Conservation (phyloP, 2,113 vertebrate genomes). For the Perca schrenkii region DNA sequence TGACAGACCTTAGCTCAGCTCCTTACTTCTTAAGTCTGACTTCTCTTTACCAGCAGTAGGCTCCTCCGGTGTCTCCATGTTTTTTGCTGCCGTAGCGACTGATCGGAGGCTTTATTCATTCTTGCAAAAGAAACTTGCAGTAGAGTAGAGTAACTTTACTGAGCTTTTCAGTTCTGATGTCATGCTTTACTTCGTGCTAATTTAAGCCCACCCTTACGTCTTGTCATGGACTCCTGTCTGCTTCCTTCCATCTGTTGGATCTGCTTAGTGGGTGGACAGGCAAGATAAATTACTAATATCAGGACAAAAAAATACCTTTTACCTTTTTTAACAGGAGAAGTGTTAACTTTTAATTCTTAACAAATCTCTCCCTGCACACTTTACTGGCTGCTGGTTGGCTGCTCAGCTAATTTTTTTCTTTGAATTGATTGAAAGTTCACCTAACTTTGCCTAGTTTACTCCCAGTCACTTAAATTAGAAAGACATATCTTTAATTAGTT, state of each 20-base stretch:
- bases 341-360: background rate
- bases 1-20: background rate
- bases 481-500: no score
- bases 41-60: background rate
- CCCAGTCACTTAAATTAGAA: background rate
- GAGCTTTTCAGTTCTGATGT: conserved; percentile 49
- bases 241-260: background rate
- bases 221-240: background rate
- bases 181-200: conserved; percentile 45
- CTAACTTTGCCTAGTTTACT: background rate
- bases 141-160: conserved; percentile 18
- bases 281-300: background rate
- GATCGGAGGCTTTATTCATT: background rate
- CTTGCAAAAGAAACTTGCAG: conserved; percentile 12
- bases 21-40: background rate
- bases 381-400: background rate
- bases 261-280: background rate
- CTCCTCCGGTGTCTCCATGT: background rate
- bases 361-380: no score
- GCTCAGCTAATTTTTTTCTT: background rate
- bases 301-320: background rate
- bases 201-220: conserved; percentile 10
- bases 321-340: background rate
- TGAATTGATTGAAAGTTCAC: background rate
- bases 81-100: background rate